Evolutionary conservation across 2,797 vertebrate species (phyloP).

Genomic region (Craterocephalus amniculus): DNA sequence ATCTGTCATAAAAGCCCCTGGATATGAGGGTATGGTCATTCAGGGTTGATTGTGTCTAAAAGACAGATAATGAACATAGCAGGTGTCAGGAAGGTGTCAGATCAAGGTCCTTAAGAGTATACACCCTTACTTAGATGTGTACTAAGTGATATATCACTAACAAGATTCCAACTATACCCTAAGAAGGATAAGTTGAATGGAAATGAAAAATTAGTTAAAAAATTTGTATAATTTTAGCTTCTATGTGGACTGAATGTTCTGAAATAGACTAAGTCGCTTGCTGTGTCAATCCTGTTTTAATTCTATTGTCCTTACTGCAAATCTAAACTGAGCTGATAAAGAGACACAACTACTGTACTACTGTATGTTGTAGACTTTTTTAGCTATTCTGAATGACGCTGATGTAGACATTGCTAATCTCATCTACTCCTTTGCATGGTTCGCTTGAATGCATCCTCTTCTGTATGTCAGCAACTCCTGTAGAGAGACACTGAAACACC

Average conservation of each 20-base stretch:
- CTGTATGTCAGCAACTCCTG: conserved; percentile 32
- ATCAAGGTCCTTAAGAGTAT: neutral
- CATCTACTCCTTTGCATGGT: conserved; percentile 16
- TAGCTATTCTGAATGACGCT: conserved; percentile 13
- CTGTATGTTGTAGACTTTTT: neutral
- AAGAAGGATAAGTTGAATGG: conserved; percentile 38
- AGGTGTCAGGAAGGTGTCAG: neutral
- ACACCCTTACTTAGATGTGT: neutral
- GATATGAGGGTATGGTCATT: conserved; percentile 10
- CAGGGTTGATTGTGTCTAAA: neutral
- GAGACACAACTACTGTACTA: neutral
- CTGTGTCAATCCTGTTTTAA: conserved; percentile 13
- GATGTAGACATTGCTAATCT: conserved; percentile 40
- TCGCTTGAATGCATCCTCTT: conserved; percentile 33
- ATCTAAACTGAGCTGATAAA: conserved; percentile 19
- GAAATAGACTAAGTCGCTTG: conserved; percentile 18
- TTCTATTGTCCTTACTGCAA: neutral
- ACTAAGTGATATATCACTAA: conserved; percentile 6
- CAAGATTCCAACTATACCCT: conserved; percentile 20
- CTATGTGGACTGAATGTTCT: conserved; percentile 10
- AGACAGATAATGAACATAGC: neutral
- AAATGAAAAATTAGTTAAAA: conserved; percentile 36
- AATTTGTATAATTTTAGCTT: conserved; percentile 31
- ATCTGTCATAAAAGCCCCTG: conserved; percentile 55
- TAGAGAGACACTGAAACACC: conserved; percentile 42